These are phyloP conservation scores for Podarcis muralis DNA, from an alignment of 2,113 vertebrate species.

Conservation along the genomic window DNA sequence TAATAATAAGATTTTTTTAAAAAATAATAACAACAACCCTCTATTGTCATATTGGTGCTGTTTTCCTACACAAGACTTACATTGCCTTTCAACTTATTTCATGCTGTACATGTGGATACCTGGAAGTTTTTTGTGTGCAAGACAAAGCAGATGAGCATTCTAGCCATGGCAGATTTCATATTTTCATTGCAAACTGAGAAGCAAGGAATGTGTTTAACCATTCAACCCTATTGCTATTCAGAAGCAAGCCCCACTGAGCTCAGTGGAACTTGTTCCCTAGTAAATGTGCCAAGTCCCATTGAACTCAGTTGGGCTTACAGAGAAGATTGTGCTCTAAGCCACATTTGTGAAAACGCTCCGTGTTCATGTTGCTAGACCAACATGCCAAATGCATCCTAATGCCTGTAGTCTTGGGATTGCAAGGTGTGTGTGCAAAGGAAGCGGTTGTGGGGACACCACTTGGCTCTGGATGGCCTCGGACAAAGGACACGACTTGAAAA, in stretches of 20 bases:
- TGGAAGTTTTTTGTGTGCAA: not conserved
- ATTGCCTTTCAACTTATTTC: not conserved
- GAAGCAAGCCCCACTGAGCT: not conserved
- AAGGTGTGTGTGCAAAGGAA: not conserved
- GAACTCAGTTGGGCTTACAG: not conserved
- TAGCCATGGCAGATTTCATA: not conserved
- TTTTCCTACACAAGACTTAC: not conserved
- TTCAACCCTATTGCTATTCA: not conserved
- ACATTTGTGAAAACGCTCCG: not conserved
- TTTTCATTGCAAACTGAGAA: not conserved
- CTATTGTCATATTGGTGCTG: not conserved
- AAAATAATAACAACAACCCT: not conserved
- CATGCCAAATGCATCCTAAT: not conserved
- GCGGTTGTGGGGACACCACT: not conserved
- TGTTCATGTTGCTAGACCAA: not conserved
- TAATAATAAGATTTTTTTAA: not conserved
- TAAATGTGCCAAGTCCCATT: not conserved
- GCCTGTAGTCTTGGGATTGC: not conserved
- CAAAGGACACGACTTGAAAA: constrained; percentile 1
- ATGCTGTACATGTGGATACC: not conserved
- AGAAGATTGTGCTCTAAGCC: not conserved
- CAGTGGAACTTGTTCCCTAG: not conserved
- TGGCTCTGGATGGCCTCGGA: not conserved
- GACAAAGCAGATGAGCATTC: not conserved
- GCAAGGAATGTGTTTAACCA: not conserved